Conservation (phyloP, 2,113 vertebrate genomes). For the Dipodomys stephensi region DNA sequence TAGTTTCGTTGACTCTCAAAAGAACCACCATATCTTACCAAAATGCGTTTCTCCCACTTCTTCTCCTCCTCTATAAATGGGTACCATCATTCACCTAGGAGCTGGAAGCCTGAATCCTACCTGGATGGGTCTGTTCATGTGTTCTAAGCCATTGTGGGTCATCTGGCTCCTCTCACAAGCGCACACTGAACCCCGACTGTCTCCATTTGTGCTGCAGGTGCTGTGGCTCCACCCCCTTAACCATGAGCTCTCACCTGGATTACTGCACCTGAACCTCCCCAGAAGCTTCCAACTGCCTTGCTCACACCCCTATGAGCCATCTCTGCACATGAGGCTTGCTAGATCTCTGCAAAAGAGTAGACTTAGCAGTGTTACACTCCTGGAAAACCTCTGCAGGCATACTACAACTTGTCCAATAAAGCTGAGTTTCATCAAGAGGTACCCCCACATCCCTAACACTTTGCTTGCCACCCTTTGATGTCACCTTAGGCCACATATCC, state of each 20-base stretch:
- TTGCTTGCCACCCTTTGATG: background rate
- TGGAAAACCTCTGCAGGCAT: background rate
- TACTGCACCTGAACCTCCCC: background rate
- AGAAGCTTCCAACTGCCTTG: background rate
- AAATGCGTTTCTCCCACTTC: slow-evolving; percentile 20
- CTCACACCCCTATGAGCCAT: no score
- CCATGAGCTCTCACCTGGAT: background rate
- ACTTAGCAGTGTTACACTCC: background rate
- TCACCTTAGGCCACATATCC: background rate
- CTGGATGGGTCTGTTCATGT: background rate
- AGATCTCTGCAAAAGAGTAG: background rate
- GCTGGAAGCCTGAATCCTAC: background rate
- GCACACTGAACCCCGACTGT: background rate
- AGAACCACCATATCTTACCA: slow-evolving; percentile 30
- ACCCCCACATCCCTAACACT: background rate
- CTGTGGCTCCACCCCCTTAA: no score
- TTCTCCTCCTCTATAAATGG: slow-evolving; percentile 6
- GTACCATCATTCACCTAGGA: background rate
- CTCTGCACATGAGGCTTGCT: background rate
- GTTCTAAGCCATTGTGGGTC: background rate
- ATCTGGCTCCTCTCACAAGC: background rate
- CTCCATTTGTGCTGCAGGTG: background rate
- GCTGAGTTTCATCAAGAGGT: no score
- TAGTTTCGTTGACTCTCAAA: slow-evolving; percentile 51
- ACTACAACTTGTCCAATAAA: background rate